Percentiles rank a stretch among this genome's conserved stretches.
These are phyloP conservation scores for Rhinophrynus dorsalis DNA, from an alignment of 2,797 vertebrate genomes.

Conservation along the genomic window DNA sequence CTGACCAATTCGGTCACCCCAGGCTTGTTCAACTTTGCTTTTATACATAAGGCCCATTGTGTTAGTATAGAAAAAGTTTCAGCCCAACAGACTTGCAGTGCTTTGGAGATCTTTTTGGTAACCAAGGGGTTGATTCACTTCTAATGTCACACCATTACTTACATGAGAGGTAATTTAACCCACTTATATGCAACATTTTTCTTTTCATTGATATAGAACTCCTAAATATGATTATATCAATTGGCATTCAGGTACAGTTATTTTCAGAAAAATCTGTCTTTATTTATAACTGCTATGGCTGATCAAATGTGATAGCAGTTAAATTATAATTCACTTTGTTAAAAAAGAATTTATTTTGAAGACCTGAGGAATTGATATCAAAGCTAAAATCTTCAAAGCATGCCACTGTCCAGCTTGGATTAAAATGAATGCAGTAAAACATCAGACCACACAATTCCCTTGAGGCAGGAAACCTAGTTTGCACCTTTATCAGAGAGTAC, in stretches of 20 bases:
- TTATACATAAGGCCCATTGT: too few relatives aligned
- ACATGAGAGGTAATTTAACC: conserved; percentile 1
- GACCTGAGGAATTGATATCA: conserved; percentile 43
- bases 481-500: conserved; percentile 44
- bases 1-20: too few relatives aligned
- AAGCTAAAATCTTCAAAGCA: conserved; percentile 39
- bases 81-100: too few relatives aligned
- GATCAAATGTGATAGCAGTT: conserved; percentile 42
- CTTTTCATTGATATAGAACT: not conserved
- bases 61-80: too few relatives aligned
- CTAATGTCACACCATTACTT: conserved; percentile 52
- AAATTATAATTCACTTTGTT: conserved; percentile 48
- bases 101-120: too few relatives aligned
- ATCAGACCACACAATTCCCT: conserved; percentile 35
- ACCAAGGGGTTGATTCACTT: conserved; percentile 77
- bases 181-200: not conserved
- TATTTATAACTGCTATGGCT: conserved; percentile 35
- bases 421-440: conserved; percentile 46
- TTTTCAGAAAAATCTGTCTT: conserved; percentile 28
- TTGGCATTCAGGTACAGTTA: conserved; percentile 34
- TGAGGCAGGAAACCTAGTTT: conserved; percentile 28
- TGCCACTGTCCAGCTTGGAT: conserved; percentile 35
- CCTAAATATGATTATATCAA: conserved; percentile 10
- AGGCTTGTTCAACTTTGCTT: too few relatives aligned
- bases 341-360: conserved; percentile 42